Evolutionary conservation across 2,888 invertebrate genomes (phyloP).

Genomic region (Lycaena phlaeas): DNA sequence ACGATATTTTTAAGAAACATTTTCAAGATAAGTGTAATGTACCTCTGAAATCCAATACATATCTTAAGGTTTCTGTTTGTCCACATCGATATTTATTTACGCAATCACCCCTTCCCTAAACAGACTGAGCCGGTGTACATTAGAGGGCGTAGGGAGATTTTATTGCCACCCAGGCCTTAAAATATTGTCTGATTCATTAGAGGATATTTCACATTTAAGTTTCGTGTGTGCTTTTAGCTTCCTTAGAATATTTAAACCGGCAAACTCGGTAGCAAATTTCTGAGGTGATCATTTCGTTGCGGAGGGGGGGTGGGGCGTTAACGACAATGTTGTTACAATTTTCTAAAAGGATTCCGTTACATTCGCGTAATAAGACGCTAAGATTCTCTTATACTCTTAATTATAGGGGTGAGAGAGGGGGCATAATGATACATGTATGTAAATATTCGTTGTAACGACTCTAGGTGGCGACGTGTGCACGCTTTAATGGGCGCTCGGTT

Average conservation of each 20-base stretch:
- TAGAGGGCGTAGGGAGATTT: constrained; percentile 62
- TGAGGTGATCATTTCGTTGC: constrained; percentile 53
- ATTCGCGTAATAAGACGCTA: constrained; percentile 71
- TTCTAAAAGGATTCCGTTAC: constrained; percentile 72
- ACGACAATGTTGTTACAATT: constrained; percentile 67
- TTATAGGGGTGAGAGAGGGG: constrained; percentile 50
- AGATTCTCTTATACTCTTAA: constrained; percentile 73
- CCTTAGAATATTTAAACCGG: constrained; percentile 40
- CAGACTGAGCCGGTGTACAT: constrained; percentile 65
- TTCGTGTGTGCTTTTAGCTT: constrained; percentile 57
- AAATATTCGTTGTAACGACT: constrained; percentile 67
- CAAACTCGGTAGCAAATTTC: constrained; percentile 48
- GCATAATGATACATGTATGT: constrained; percentile 72
- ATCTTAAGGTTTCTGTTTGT: constrained; percentile 29
- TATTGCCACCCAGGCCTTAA: constrained; percentile 69
- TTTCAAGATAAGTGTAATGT: constrained; percentile 3
- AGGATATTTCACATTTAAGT: constrained; percentile 71
- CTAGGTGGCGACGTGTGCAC: constrained; percentile 66
- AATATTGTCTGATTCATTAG: constrained; percentile 74
- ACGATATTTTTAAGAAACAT: background rate
- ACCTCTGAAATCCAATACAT: constrained; percentile 1
- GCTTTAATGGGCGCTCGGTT: constrained; percentile 64
- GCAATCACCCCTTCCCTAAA: constrained; percentile 52
- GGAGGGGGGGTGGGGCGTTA: constrained; percentile 41
- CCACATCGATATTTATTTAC: constrained; percentile 65